Evolutionary conservation across 1,140 invertebrate species (phyloP).

Genomic region (Aphelenchoides fujianensis): DNA sequence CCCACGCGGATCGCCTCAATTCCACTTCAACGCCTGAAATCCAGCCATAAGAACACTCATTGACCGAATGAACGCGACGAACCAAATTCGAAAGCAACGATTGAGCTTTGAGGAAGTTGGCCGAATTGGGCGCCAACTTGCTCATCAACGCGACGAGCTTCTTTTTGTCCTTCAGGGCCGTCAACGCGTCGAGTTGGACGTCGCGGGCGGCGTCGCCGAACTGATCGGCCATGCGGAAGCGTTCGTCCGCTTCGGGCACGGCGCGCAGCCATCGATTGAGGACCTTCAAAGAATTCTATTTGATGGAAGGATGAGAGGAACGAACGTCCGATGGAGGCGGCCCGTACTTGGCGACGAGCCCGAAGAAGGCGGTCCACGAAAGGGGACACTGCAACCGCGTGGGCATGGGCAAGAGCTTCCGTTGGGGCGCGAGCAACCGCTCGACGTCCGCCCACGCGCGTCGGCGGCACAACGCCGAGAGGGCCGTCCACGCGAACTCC

Average conservation of each 20-base stretch:
- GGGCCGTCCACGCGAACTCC: slow-evolving; percentile 62
- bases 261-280: slow-evolving; percentile 22
- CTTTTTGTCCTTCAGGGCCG: slow-evolving; percentile 25
- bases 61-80: no score
- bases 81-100: slow-evolving; percentile 29
- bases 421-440: slow-evolving; percentile 56
- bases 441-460: slow-evolving; percentile 62
- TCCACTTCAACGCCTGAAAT: no score
- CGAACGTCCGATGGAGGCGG: slow-evolving; percentile 26
- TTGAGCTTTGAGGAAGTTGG: slow-evolving; percentile 30
- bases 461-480: slow-evolving; percentile 58
- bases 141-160: slow-evolving; percentile 21
- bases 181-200: slow-evolving; percentile 29
- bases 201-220: slow-evolving; percentile 24
- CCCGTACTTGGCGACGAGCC: slow-evolving; percentile 31
- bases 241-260: slow-evolving; percentile 21
- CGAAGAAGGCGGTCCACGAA: slow-evolving; percentile 30
- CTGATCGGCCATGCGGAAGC: slow-evolving; percentile 23
- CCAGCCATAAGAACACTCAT: no score
- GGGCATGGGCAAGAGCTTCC: slow-evolving; percentile 37
- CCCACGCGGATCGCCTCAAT: no score
- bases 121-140: slow-evolving; percentile 24
- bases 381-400: slow-evolving; percentile 29
- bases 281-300: no score
- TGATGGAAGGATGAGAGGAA: no score